Evolutionary conservation across 2,888 invertebrate species (phyloP).

Genomic region (Torymus aiolomorphi): DNA sequence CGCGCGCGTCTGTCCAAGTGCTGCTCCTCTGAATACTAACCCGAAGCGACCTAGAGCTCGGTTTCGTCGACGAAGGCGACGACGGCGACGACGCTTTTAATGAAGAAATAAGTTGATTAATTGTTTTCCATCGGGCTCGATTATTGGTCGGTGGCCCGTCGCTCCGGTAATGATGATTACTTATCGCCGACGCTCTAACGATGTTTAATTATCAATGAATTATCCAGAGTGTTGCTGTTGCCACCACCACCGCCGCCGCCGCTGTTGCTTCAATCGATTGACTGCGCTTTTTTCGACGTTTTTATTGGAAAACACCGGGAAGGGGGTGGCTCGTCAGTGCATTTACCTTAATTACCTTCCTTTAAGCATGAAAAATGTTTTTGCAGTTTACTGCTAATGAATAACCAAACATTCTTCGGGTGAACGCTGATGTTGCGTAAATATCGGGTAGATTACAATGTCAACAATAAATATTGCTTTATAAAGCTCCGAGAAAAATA

Average conservation of each 20-base stretch:
- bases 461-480: too few relatives aligned
- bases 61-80: too few relatives aligned
- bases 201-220: constrained; percentile 49
- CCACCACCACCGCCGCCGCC: background rate
- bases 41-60: constrained; percentile 54
- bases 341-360: too few relatives aligned
- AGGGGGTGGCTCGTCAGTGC: too few relatives aligned
- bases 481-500: too few relatives aligned
- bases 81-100: constrained; percentile 23
- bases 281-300: too few relatives aligned
- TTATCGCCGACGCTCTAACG: constrained; percentile 24
- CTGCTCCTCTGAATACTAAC: constrained; percentile 68
- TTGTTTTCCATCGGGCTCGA: constrained; percentile 58
- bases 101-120: constrained; percentile 67
- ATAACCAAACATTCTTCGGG: too few relatives aligned
- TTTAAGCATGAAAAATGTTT: background rate
- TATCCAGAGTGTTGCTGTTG: constrained; percentile 22
- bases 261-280: background rate
- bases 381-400: background rate
- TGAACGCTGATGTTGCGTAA: too few relatives aligned
- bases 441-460: too few relatives aligned
- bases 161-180: constrained; percentile 39
- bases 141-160: constrained; percentile 30
- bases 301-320: too few relatives aligned
- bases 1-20: constrained; percentile 65